Evolutionary conservation across 1,140 invertebrate genomes (phyloP).

Genomic region (Neotoxoptera formosana): DNA sequence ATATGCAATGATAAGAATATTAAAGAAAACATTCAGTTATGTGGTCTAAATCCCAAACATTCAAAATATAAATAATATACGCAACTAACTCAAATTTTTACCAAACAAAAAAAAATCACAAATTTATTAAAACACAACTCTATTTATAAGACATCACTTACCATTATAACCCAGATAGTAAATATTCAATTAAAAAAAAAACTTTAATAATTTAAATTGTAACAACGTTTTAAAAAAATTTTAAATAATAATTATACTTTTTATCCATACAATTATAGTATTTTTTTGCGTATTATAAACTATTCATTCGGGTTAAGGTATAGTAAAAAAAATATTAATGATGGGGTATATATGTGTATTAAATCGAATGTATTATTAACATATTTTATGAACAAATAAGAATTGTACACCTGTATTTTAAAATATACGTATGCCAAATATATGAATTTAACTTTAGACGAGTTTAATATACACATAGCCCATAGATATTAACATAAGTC

Average conservation of each 20-base stretch:
- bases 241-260: not conserved
- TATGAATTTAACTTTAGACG: not conserved
- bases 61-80: not conserved
- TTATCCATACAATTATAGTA: not conserved
- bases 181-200: no score
- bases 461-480: not conserved
- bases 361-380: not conserved
- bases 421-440: not conserved
- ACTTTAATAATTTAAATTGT: not conserved
- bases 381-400: conserved; percentile 14
- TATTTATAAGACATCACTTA: not conserved
- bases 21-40: not conserved
- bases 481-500: not conserved
- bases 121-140: not conserved
- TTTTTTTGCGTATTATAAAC: not conserved
- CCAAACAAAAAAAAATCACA: not conserved
- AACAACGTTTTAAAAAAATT: not conserved
- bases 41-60: not conserved
- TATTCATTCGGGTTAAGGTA: not conserved
- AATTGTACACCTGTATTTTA: not conserved
- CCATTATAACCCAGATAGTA: no score
- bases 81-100: not conserved
- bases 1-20: not conserved
- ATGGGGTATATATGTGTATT: not conserved
- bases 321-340: not conserved